Percentiles rank a stretch among this genome's conserved stretches.
Evolutionary conservation across 2,888 invertebrate genomes (phyloP).

Genomic region (Eurytoma adleriae): DNA sequence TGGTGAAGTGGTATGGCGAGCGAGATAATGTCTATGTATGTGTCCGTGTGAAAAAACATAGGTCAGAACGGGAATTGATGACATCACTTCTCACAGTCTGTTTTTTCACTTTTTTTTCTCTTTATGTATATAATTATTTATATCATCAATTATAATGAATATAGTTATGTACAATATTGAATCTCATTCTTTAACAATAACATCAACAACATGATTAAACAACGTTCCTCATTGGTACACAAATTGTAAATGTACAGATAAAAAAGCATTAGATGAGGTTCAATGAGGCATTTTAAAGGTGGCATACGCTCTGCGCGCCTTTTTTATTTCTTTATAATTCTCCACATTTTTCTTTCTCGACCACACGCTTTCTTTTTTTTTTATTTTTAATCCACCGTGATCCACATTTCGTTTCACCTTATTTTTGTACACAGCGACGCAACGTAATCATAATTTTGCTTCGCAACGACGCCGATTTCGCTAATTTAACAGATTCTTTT

Average conservation of each 20-base stretch:
- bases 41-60: slow-evolving; percentile 10
- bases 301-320: slow-evolving; percentile 73
- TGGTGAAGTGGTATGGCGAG: no score
- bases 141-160: slow-evolving; percentile 83
- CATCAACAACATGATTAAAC: slow-evolving; percentile 85
- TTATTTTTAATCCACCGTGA: slow-evolving; percentile 17
- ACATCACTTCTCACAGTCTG: slow-evolving; percentile 39
- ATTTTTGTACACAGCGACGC: slow-evolving; percentile 57
- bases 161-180: slow-evolving; percentile 87
- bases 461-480: slow-evolving; percentile 27
- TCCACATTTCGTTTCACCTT: slow-evolving; percentile 19
- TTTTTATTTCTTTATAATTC: slow-evolving; percentile 55
- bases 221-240: slow-evolving; percentile 76
- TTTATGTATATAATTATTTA: slow-evolving; percentile 76
- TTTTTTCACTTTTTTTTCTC: slow-evolving; percentile 50
- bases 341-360: slow-evolving; percentile 53
- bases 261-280: slow-evolving; percentile 76
- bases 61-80: slow-evolving; percentile 37
- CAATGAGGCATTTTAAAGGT: slow-evolving; percentile 75
- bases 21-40: neutral
- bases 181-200: slow-evolving; percentile 86
- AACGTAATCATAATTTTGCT: slow-evolving; percentile 55
- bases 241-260: slow-evolving; percentile 77
- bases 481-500: slow-evolving; percentile 10
- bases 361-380: slow-evolving; percentile 60